Evolutionary conservation across 2,888 invertebrate genomes (phyloP), one percentile per base, ranked within the genome.

Genomic region (Plagodis dolabraria): DNA sequence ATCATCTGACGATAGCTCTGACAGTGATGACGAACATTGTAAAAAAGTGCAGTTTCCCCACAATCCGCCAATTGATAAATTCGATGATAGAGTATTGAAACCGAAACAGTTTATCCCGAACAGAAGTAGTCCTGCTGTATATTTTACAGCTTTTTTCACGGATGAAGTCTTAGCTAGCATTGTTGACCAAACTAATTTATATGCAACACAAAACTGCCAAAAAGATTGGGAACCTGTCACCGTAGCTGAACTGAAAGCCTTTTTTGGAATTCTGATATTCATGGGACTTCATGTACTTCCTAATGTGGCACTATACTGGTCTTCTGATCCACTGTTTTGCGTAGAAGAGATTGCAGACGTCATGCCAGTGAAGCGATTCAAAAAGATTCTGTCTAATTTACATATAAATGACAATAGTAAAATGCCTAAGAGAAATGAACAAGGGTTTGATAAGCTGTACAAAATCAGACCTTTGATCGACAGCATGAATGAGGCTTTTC

Each of bases 311-410:
- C 36, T 36, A 36, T 50, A 73, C 63, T 73, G 69, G 69, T 68
- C 69, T 54, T 60, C 62, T 34, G 67, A 70, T 62, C 64, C 68
- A 52, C 50, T 50, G 51, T 71, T 65, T 60, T 52, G 58, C 47
- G 68, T 66, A 6, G 12, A 45, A 33, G 57, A 53, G n/a, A 70
- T 72, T 57, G 68, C 69, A 46, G 54, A 64, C 58, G 53, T 64
- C 57, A 70, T 72, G 69, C 47, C 70, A 52, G 47, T 64, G 38
- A 68, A 67, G 58, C 49, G 68, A 47, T 72, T 69, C 59, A 67
- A 69, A 50, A 66, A 68, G 60, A 63, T 66, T 46, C 10, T 58
- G 22, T 33, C 53, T 47, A 44, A 36, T 53, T 22, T 47, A 47
- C 36, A 48, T 53, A n/a, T 52, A 43, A 47, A 51, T 47, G 36